Percentiles rank a stretch among this genome's conserved stretches.
phyloP scores from a whole-genome alignment of 2,797 vertebrate species.

The Psittacula derbiana region DNA sequence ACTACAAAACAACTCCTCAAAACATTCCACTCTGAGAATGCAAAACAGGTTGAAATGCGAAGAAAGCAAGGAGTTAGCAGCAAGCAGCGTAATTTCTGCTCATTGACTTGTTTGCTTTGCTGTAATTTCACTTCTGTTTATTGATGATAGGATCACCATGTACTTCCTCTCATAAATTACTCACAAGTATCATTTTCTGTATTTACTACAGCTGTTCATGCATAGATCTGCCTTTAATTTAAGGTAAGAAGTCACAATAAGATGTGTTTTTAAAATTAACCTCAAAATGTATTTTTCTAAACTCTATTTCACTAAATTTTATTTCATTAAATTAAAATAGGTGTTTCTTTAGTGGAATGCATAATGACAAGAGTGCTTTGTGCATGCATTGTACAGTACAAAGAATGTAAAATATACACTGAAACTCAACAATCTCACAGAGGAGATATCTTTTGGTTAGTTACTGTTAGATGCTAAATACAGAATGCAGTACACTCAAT shows the following conservation, averaged over 20 bases:
- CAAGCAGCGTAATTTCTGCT: background rate
- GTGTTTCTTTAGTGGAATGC: background rate
- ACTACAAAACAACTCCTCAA: background rate
- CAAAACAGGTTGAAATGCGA: background rate
- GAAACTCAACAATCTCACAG: background rate
- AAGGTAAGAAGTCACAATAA: background rate
- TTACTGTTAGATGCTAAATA: background rate
- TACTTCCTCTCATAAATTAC: conserved; percentile 13
- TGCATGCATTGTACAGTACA: background rate
- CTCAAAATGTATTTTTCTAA: background rate
- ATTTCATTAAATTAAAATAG: background rate
- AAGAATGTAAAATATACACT: background rate
- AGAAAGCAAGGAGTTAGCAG: background rate
- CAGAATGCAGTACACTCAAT: background rate
- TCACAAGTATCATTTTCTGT: background rate
- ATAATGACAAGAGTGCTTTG: background rate
- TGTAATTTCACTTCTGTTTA: conserved; percentile 21
- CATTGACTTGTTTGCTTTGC: background rate
- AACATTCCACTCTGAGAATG: background rate
- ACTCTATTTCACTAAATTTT: background rate
- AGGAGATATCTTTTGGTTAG: background rate
- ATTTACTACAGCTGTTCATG: conserved; percentile 11
- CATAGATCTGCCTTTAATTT: background rate
- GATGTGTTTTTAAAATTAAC: background rate
- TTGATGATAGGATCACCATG: background rate